phyloP scores from a whole-genome alignment of 2,113 vertebrate species.

The Bubo bubo region DNA sequence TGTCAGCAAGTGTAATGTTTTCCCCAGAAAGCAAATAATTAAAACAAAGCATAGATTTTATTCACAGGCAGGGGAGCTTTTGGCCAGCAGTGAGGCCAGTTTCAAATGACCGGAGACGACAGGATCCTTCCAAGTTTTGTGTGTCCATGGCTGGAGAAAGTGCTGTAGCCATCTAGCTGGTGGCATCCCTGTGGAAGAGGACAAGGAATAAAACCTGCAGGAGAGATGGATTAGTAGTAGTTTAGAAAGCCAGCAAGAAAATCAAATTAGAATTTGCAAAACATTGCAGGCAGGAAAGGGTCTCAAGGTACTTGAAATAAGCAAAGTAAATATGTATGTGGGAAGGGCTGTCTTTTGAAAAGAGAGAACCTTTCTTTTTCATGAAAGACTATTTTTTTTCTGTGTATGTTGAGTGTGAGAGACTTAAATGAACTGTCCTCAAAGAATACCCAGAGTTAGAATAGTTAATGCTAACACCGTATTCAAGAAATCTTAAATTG shows the following conservation, averaged over 20 bases:
- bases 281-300: background rate
- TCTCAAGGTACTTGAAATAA: background rate
- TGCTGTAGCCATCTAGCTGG: background rate
- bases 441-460: background rate
- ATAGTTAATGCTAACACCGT: background rate
- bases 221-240: background rate
- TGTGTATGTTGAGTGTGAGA: background rate
- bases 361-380: background rate
- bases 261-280: background rate
- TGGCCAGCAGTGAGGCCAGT: background rate
- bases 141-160: background rate
- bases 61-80: background rate
- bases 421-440: rapidly evolving
- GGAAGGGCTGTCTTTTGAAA: background rate
- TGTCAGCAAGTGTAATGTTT: slow-evolving; percentile 11
- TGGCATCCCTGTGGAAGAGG: background rate
- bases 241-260: background rate
- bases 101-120: background rate
- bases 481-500: background rate
- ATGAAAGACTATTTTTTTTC: background rate
- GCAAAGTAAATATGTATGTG: no score
- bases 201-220: background rate
- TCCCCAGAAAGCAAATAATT: slow-evolving; percentile 33
- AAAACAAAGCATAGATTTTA: background rate
- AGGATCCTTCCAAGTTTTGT: background rate